Evolutionary conservation across 2,113 vertebrate species (phyloP).

Genomic region (Tauraco erythrolophus): DNA sequence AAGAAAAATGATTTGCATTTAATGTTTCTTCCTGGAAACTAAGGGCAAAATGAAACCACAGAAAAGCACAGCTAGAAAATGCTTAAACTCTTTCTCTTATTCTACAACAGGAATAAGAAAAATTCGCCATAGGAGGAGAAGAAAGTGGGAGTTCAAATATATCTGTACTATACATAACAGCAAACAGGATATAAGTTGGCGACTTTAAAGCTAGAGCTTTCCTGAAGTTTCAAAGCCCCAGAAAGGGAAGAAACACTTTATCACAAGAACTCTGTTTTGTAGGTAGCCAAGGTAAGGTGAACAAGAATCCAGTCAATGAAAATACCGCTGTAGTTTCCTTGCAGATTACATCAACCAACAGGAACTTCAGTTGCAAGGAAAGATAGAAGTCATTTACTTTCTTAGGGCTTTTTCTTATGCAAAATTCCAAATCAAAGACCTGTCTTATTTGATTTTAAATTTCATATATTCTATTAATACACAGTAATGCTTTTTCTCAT

Average conservation of each 20-base stretch:
- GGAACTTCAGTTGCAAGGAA: neutral
- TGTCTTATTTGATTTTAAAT: neutral
- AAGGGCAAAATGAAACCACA: conserved; percentile 32
- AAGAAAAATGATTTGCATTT: conserved; percentile 58
- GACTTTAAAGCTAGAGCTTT: neutral
- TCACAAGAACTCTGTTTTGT: neutral
- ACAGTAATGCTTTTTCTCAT: neutral
- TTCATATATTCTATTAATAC: neutral
- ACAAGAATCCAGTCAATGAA: neutral
- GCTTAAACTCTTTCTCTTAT: neutral
- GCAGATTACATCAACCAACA: neutral
- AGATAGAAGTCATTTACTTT: neutral
- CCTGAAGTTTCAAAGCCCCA: neutral
- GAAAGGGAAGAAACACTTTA: neutral
- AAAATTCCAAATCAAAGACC: neutral
- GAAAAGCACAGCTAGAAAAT: neutral
- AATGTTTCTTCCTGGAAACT: conserved; percentile 37
- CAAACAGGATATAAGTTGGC: neutral
- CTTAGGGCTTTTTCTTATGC: neutral
- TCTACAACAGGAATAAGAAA: neutral
- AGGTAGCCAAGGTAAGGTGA: neutral
- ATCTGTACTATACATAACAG: neutral
- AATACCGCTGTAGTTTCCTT: neutral
- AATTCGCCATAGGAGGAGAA: neutral
- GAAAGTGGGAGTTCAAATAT: neutral